Conservation (phyloP, 2,797 vertebrate genomes). For the Valencia hispanica region DNA sequence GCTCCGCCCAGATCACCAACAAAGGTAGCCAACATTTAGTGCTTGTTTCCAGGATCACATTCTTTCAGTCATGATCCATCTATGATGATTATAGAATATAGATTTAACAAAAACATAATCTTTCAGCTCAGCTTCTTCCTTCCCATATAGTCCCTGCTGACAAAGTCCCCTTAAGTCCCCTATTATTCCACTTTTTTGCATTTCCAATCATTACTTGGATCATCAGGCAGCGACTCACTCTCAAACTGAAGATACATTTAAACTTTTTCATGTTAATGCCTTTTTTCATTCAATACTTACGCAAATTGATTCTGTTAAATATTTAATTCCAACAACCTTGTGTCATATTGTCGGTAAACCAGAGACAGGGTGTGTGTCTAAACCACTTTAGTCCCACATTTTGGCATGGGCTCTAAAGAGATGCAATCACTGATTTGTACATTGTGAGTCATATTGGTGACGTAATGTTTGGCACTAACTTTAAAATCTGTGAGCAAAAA, state of each 20-base stretch:
- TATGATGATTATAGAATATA: not conserved
- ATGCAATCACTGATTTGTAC: slow-evolving; percentile 47
- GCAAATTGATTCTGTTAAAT: not conserved
- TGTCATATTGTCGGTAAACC: slow-evolving; percentile 15
- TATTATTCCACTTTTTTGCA: too few relatives aligned
- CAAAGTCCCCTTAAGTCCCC: too few relatives aligned
- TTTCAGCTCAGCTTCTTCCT: not conserved
- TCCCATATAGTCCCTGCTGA: not conserved
- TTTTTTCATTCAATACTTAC: not conserved
- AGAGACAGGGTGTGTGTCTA: slow-evolving; percentile 17
- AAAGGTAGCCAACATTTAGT: not conserved
- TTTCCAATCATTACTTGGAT: not conserved
- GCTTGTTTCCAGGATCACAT: not conserved
- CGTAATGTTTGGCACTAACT: slow-evolving; percentile 44
- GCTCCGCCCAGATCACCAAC: not conserved
- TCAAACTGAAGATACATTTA: not conserved
- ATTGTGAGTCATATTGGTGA: slow-evolving; percentile 22
- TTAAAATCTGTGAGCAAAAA: slow-evolving; percentile 37
- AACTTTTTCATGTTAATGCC: not conserved
- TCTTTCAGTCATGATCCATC: not conserved
- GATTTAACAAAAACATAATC: not conserved
- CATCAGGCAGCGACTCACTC: not conserved
- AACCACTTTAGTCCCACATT: slow-evolving; percentile 24
- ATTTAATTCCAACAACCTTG: slow-evolving; percentile 6
- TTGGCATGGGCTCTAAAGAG: slow-evolving; percentile 25